Percentiles rank a stretch among this genome's conserved stretches.
phyloP scores from a whole-genome alignment of 2,888 invertebrate species.

The Drosophila heteroneura region DNA sequence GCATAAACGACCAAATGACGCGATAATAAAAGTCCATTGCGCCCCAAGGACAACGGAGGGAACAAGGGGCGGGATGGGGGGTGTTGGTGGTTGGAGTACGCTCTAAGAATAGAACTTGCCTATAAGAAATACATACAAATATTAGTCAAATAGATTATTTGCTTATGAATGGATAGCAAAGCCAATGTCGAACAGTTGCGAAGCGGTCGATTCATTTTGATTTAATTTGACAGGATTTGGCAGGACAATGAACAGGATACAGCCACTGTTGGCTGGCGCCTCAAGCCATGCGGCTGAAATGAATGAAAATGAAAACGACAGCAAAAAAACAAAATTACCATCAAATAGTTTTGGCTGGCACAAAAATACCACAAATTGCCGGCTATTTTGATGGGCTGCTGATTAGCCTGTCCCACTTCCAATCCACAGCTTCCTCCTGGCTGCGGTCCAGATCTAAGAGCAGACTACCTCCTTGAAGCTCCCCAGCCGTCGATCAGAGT shows the following conservation, averaged over 20 bases:
- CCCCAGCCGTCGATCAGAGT: slow-evolving; percentile 2
- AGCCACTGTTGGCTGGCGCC: slow-evolving; percentile 4
- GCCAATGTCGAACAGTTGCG: slow-evolving; percentile 11
- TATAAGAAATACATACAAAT: slow-evolving; percentile 36
- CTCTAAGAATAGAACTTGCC: slow-evolving; percentile 39
- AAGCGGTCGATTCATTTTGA: slow-evolving; percentile 39
- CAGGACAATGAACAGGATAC: slow-evolving; percentile 20
- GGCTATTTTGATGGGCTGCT: slow-evolving; percentile 21
- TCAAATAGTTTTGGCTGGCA: slow-evolving; percentile 50
- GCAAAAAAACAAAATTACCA: slow-evolving; percentile 17
- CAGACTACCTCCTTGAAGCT: background rate
- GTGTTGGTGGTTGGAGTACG: background rate
- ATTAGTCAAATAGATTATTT: slow-evolving; percentile 61
- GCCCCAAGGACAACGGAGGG: background rate
- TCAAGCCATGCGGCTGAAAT: background rate
- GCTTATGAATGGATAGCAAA: slow-evolving; percentile 37
- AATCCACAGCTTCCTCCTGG: background rate
- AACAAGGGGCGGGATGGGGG: background rate
- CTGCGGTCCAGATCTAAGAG: slow-evolving; percentile 28
- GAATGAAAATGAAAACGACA: slow-evolving; percentile 16
- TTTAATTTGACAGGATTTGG: slow-evolving; percentile 52
- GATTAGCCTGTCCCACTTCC: slow-evolving; percentile 40
- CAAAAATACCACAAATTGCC: slow-evolving; percentile 28
- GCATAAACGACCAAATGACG: slow-evolving; percentile 59
- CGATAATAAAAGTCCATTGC: slow-evolving; percentile 51